Evolutionary conservation across 2,113 vertebrate genomes (phyloP), one percentile per base, ranked within the genome.

Genomic region (Paratilapia polleni): DNA sequence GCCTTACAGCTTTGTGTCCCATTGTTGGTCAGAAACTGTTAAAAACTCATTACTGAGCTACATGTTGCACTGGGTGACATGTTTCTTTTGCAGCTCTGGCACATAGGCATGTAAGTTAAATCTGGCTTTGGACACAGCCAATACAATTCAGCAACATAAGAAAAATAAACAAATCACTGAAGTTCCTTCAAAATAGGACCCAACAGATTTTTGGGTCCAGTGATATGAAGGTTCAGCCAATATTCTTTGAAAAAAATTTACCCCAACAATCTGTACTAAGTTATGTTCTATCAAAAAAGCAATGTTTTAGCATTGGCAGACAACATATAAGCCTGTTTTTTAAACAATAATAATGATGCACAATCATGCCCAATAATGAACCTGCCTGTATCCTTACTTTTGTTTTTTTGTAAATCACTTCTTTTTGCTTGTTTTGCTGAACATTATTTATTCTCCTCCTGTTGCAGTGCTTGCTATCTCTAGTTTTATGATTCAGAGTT

Each of bases 391-490:
- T 47, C 14, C 2, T 14, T 26, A 15, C 20, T 20, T 11, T 38
- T 77, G 19, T 62, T 70, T 77, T 36, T 54, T 59, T 62, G 64
- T 78, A 38, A 49, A 43, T 41, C 34, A 4, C 12, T 66, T 43
- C 76, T 13, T 24, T 22, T 2, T 31, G 56, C 81, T 84, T 82
- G 5, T 49, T 59, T 85, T 49, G 11, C 24, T 81, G 19, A 79
- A 61, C 59, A 78, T 75, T 79, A 43, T 78, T 80, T 85, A 26
- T 74, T 15, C 43, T 47, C 8, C 64, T 60, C 34, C 78, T 62
- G 54, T 38, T 68, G 82, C 58, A 43, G 22, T 66, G 54, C 79
- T 70, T 70, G 26, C 19, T 75, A 19, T 81, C 68, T 77, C 49
- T 43, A 38, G 66, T 43, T 54, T 59, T 26, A 49, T 62, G 28